These are phyloP conservation scores for Notarius quadriscutis DNA, from an alignment of 2,113 vertebrate genomes.

Conservation along the genomic window DNA sequence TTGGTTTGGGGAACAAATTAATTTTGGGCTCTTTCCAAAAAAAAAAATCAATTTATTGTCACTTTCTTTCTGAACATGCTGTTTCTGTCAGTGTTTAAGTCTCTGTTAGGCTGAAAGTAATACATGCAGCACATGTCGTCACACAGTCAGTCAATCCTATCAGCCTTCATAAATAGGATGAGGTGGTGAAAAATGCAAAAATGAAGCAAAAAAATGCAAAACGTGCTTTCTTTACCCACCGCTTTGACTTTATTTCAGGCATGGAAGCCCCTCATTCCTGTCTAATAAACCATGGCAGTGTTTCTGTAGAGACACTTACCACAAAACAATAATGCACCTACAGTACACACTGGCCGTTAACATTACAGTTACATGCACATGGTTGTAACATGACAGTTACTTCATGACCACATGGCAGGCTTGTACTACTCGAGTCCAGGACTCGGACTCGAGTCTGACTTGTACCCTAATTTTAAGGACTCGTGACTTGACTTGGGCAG, in stretches of 20 bases:
- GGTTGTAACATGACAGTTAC: not conserved
- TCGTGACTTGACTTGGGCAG: too few species aligned
- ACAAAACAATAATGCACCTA: not conserved
- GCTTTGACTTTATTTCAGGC: not conserved
- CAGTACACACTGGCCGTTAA: not conserved
- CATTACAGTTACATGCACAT: not conserved
- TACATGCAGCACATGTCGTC: not conserved
- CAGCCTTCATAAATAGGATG: not conserved
- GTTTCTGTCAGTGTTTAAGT: not conserved
- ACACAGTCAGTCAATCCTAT: not conserved
- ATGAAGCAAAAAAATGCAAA: not conserved
- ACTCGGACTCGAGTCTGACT: too few species aligned
- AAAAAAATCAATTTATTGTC: not conserved
- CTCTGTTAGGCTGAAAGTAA: not conserved
- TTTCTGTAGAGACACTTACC: not conserved
- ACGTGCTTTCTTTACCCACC: not conserved
- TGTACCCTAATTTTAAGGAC: too few species aligned
- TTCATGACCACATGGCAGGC: not conserved
- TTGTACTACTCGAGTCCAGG: too few species aligned
- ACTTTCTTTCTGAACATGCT: not conserved
- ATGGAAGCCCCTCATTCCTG: not conserved
- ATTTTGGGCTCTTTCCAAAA: not conserved
- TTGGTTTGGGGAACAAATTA: not conserved
- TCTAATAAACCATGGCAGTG: not conserved
- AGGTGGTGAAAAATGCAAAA: not conserved